These are phyloP conservation scores for Grantiella picta DNA, from an alignment of 2,113 vertebrate species.

Conservation along the genomic window DNA sequence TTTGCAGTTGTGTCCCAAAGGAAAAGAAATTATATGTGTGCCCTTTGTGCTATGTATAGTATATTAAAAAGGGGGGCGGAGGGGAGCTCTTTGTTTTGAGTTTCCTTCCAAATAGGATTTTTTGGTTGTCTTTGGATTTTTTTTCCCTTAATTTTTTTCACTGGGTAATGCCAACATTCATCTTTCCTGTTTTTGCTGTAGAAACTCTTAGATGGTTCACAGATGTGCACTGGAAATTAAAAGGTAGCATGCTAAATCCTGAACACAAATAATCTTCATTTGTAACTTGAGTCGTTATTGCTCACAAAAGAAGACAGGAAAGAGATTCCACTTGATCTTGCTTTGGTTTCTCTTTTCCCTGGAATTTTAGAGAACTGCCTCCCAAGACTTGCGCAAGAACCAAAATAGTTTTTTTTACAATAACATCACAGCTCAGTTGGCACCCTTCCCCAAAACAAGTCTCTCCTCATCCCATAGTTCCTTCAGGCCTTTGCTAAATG, in stretches of 20 bases:
- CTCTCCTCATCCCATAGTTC: conserved; percentile 12
- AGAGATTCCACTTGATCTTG: neutral
- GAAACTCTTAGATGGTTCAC: conserved; percentile 44
- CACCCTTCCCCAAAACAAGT: neutral
- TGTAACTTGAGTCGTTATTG: neutral
- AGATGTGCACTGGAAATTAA: conserved; percentile 39
- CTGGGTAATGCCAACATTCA: conserved; percentile 30
- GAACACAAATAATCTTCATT: neutral
- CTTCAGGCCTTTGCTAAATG: neutral
- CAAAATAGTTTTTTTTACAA: neutral
- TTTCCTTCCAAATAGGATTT: conserved; percentile 23
- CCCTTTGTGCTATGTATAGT: neutral
- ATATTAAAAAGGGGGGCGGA: fast-evolving
- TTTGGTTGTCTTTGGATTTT: neutral
- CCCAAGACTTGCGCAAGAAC: neutral
- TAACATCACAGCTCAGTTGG: conserved; percentile 20
- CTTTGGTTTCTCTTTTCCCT: conserved; percentile 18
- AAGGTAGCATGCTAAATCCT: neutral
- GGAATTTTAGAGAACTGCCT: neutral
- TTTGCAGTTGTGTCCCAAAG: conserved; percentile 1
- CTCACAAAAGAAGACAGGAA: neutral
- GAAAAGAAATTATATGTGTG: neutral
- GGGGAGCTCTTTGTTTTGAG: neutral
- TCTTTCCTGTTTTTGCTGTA: conserved; percentile 44
- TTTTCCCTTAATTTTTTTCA: conserved; percentile 14